These are phyloP conservation scores for Myzus persicae DNA, from an alignment of 1,140 invertebrate genomes.

Conservation along the genomic window DNA sequence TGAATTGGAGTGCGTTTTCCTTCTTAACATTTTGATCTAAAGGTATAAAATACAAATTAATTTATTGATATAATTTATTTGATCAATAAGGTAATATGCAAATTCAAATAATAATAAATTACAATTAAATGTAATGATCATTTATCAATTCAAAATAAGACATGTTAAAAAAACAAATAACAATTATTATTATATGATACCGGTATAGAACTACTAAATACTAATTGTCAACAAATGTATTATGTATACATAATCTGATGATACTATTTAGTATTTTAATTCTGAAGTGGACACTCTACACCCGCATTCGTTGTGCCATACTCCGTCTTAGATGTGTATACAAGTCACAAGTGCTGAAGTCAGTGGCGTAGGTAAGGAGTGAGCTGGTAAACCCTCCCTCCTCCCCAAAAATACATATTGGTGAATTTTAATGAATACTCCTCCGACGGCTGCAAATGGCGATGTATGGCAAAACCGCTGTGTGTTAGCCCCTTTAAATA, in stretches of 20 bases:
- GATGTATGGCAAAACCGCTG: too few relatives aligned
- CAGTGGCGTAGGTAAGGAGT: too few relatives aligned
- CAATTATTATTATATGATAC: background rate
- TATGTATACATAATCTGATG: background rate
- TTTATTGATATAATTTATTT: background rate
- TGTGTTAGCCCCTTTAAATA: too few relatives aligned
- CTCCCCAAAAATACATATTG: too few relatives aligned
- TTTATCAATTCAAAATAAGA: background rate
- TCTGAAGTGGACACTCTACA: background rate
- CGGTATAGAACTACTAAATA: background rate
- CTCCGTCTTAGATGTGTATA: too few relatives aligned
- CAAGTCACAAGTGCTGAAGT: too few relatives aligned
- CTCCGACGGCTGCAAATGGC: too few relatives aligned
- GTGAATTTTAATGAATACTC: too few relatives aligned
- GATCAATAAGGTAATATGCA: background rate
- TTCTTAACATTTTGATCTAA: slow-evolving; percentile 75
- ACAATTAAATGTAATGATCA: too few relatives aligned
- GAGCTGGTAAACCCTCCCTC: too few relatives aligned
- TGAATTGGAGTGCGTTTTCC: slow-evolving; percentile 83
- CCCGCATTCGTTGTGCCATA: background rate
- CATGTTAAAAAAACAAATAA: background rate
- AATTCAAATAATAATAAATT: slow-evolving; percentile 14
- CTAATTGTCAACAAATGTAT: background rate
- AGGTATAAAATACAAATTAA: slow-evolving; percentile 61
- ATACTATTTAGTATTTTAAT: background rate